Evolutionary conservation across 2,113 vertebrate species (phyloP).

Genomic region (Rhabdornis inornatus): DNA sequence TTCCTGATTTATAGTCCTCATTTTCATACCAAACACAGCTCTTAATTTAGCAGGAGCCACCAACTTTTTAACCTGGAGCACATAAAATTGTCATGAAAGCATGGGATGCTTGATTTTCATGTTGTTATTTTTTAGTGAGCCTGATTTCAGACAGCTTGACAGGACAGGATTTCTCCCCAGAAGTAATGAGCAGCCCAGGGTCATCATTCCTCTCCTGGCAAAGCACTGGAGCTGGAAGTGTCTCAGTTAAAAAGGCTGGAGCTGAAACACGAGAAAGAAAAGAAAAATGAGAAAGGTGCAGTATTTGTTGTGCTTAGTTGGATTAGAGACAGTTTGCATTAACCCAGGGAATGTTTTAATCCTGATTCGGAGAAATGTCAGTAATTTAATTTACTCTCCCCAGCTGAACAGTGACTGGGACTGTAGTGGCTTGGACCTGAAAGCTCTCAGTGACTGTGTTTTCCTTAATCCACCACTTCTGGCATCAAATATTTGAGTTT

Average conservation of each 20-base stretch:
- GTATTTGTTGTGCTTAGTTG: background rate
- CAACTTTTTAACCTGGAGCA: background rate
- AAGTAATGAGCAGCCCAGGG: background rate
- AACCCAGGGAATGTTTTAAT: slow-evolving; percentile 14
- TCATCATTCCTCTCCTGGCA: background rate
- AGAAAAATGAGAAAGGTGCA: background rate
- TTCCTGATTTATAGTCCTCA: background rate
- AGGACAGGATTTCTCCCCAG: background rate
- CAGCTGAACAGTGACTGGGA: background rate
- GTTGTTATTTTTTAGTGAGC: background rate
- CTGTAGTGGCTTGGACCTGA: background rate
- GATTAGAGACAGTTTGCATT: background rate
- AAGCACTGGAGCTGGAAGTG: background rate
- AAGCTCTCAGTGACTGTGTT: background rate
- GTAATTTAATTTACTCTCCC: background rate
- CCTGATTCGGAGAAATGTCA: background rate
- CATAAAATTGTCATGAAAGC: background rate
- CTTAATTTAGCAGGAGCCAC: background rate
- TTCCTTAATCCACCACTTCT: background rate
- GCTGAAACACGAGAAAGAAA: background rate
- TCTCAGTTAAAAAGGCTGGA: background rate
- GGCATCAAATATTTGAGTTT: background rate
- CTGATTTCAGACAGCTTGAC: background rate
- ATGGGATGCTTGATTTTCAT: background rate
- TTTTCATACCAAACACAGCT: background rate